Conservation (phyloP, 2,888 invertebrate species). For the Macrophya alboannulata region DNA sequence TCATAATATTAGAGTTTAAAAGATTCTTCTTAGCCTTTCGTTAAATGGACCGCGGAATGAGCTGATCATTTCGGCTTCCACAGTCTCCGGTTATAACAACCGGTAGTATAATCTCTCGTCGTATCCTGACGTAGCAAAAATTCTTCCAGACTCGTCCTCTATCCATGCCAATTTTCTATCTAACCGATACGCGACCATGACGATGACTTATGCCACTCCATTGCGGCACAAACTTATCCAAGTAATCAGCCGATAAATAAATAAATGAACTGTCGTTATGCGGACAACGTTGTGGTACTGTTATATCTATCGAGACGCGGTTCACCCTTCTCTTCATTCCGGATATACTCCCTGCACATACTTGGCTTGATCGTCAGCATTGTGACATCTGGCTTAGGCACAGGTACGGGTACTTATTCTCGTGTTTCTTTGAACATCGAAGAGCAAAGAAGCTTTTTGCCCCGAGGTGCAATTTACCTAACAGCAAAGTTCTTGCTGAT, state of each 20-base stretch:
- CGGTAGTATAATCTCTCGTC: not conserved
- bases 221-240: not conserved
- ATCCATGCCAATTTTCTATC: not conserved
- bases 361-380: not conserved
- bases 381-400: not conserved
- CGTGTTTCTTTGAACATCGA: not conserved
- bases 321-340: not conserved
- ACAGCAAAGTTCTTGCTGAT: conserved; percentile 20
- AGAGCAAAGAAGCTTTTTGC: conserved; percentile 23
- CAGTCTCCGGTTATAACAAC: not conserved
- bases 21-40: not conserved
- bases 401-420: not conserved
- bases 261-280: not conserved
- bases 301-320: not conserved
- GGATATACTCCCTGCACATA: not conserved
- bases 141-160: not conserved
- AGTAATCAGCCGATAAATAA: not conserved
- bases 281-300: not conserved
- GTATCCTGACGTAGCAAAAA: conserved; percentile 33
- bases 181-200: not conserved
- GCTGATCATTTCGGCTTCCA: not conserved
- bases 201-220: conserved; percentile 3
- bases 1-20: not conserved
- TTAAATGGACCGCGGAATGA: conserved; percentile 50
- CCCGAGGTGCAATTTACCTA: conserved; percentile 12